Conservation (phyloP, 1,140 invertebrate species). For the Triops longicaudatus region DNA sequence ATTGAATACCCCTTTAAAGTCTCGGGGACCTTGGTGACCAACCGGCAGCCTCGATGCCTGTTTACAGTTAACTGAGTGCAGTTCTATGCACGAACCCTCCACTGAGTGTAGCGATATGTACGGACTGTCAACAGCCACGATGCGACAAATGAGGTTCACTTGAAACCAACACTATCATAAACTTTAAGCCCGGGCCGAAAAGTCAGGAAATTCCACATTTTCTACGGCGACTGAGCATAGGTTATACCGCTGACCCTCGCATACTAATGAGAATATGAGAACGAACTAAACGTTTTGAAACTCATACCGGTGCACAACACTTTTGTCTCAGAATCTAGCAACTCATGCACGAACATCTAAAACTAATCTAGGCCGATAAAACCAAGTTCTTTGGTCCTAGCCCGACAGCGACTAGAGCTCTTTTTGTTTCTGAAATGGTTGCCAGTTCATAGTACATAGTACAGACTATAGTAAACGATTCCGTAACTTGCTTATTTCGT, state of each 20-base stretch:
- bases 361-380: too few relatives aligned
- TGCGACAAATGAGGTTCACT: not conserved
- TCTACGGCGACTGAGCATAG: not conserved
- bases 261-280: not conserved
- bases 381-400: too few relatives aligned
- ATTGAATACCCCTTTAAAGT: not conserved
- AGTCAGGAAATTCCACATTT: not conserved
- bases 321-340: not conserved
- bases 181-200: not conserved
- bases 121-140: slow-evolving; percentile 3
- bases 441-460: too few relatives aligned
- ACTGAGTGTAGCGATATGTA: not conserved
- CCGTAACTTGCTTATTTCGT: too few relatives aligned
- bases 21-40: not conserved
- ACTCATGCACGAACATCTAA: too few relatives aligned
- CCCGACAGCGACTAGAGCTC: too few relatives aligned
- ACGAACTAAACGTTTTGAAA: not conserved
- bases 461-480: too few relatives aligned
- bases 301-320: not conserved
- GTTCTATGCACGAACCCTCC: not conserved
- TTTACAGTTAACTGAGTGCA: not conserved
- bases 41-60: not conserved
- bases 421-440: too few relatives aligned
- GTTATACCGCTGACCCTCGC: not conserved
- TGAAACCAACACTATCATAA: not conserved